Base-by-base conservation (phyloP, 1,140 invertebrate species). In the Euwallacea fornicatus region DNA sequence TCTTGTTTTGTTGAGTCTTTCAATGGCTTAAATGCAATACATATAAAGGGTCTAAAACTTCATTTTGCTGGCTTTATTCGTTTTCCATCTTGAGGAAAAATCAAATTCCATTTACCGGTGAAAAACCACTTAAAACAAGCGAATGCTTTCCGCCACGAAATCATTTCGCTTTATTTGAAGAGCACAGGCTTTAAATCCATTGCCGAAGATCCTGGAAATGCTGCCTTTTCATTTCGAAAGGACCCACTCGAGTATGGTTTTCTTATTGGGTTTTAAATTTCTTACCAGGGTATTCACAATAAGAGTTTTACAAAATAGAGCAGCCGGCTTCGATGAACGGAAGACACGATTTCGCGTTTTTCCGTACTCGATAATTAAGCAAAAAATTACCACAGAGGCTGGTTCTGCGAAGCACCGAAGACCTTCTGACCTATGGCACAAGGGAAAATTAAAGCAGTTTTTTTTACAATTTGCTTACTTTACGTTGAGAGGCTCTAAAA, bases 81-180 rank as follows among this genome's bases (percentile, higher is more conserved):
- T 33, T 33, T 33, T 33, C 21, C 21, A 33, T 33, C 21, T 33
- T 33, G 21, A 33, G 21, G 21, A 33, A 33, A 53, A 53, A 53
- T 53, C 50, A 53, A 53, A 53, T 53, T 53, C 15, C 50, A 53
- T 53, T 53, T 53, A 53, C 50, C 50, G 50, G 6, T 53, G 50
- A 15, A 53, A 53, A 9, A n/a, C 50, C 50, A 53, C 50, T 53
- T 53, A 53, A 53, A 53, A 53, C 50, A 53, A 53, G 15, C 50
- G 15, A 53, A 50, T n/a, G 50, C 50, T n/a, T 15, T 53, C 15
- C 50, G 50, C 50, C 50, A n/a, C 7, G 50, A 11, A 53, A 53
- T 53, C 50, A 15, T 53, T 53, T 53, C 50, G 50, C 50, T 53
- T 53, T 53, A 53, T 8, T 11, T 53, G 50, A n/a, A 15, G 50